Conservation (phyloP, 2,797 vertebrate genomes). For the Petrocephalus sullivani region DNA sequence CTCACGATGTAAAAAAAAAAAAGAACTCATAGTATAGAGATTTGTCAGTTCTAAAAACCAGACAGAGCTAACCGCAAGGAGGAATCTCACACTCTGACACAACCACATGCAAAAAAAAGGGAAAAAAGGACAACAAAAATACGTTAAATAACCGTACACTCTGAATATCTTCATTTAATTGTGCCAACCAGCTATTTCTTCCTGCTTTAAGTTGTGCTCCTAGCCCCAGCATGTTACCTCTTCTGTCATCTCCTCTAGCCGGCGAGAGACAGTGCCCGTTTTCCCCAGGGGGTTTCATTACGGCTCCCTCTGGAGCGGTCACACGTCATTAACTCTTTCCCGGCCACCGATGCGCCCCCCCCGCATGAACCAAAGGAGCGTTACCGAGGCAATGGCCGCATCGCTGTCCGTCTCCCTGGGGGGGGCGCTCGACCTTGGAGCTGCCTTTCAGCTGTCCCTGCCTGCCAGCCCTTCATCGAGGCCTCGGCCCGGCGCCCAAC, state of each 20-base stretch:
- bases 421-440: not conserved
- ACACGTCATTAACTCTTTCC: constrained; percentile 2
- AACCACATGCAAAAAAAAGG: not conserved
- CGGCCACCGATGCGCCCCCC: not conserved
- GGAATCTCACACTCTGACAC: not conserved
- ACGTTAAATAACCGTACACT: not conserved
- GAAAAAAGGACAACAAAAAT: not conserved
- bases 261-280: not conserved
- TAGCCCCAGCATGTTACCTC: not conserved
- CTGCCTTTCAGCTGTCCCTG: not conserved
- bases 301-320: not conserved
- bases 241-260: not conserved
- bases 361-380: not conserved
- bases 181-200: not conserved
- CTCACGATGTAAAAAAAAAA: not conserved
- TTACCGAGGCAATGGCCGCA: not conserved
- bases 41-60: not conserved
- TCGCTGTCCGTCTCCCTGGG: not conserved
- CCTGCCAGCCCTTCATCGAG: not conserved
- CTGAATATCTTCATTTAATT: not conserved
- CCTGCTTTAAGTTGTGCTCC: not conserved
- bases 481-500: not conserved
- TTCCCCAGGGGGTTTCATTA: not conserved
- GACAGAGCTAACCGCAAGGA: not conserved
- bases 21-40: not conserved